Evolutionary conservation across 2,113 vertebrate species (phyloP), one percentile per base, ranked within the genome.

Genomic region (Ceyx cyanopectus): DNA sequence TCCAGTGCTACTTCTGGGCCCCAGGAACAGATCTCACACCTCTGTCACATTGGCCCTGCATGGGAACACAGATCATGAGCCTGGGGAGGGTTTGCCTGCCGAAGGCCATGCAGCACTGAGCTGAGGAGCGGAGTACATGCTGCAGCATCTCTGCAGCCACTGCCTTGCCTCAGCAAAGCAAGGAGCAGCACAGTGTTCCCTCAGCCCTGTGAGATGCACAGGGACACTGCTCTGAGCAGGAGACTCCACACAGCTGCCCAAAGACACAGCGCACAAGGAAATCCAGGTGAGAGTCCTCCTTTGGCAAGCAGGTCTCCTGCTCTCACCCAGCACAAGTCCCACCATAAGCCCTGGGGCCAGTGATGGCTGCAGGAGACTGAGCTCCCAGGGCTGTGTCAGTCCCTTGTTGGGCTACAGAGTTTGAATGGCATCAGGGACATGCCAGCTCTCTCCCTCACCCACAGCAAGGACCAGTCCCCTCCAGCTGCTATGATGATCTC

Each of bases 11-110:
- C 9, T 27, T 34, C 45, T 51, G 62, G 41, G 34, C 53, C 10
- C n/a, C 23, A 16, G 54, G 27, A 48, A 23, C 7, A 27, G 32
- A 53, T 72, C 41, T 78, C 29, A 3, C 0, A 8, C 23, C 2
- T 43, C 76, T 13, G 51, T 76, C 29, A 58, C 24, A 1, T 0
- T 3, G 8, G 14, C 18, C 66, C 53, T 5, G 0, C 1, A 3
- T 45, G 73, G 46, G 54, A 73, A 62, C 1, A 1, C 67, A 66
- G 26, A 50, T 85, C 51, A 61, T 1, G 4, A 26, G 53, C 62
- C 17, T 16, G 30, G 14, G 27, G 51, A 54, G 51, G 51, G 51
- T 54, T 29, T 54, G 27, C 80, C 60, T 26, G 41, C 80, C 22
- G 0, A 78, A 91, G 51, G 40, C 43, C 65, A 40, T n/a, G 51